A percentile compares a stretch with the other conserved stretches of the same genome.
Conservation (phyloP, 2,113 vertebrate genomes). For the Rousettus leschenaultii region DNA sequence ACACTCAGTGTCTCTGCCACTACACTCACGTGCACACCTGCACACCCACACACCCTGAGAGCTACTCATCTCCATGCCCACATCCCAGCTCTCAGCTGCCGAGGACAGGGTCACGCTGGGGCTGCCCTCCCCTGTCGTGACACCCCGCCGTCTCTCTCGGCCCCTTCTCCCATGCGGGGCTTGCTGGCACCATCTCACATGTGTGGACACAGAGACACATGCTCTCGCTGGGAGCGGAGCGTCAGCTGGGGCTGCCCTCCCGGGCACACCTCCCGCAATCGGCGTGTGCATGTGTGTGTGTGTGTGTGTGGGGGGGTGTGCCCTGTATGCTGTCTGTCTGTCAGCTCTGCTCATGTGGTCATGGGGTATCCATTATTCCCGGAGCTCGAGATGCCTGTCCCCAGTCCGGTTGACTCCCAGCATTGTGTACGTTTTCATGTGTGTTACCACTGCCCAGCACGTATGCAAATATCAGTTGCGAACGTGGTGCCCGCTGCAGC, state of each 20-base stretch:
- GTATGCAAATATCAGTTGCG: neutral
- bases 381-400: neutral
- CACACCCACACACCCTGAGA: conserved; percentile 21
- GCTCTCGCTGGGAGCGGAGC: neutral
- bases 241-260: neutral
- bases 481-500: neutral
- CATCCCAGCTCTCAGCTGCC: neutral
- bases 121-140: neutral
- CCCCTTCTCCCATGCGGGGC: neutral
- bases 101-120: neutral
- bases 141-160: neutral
- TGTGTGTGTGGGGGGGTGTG: neutral
- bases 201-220: neutral
- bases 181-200: neutral
- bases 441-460: neutral
- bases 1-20: conserved; percentile 28
- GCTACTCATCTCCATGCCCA: neutral
- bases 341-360: conserved; percentile 7
- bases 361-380: neutral
- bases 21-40: conserved; percentile 22
- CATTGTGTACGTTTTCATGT: neutral
- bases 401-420: neutral
- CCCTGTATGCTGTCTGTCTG: neutral
- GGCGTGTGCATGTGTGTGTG: neutral
- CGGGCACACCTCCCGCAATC: neutral